A percentile compares a stretch with the other conserved stretches of the same genome.
phyloP scores from a whole-genome alignment of 2,888 invertebrate species.

The Yponomeuta evonymella region DNA sequence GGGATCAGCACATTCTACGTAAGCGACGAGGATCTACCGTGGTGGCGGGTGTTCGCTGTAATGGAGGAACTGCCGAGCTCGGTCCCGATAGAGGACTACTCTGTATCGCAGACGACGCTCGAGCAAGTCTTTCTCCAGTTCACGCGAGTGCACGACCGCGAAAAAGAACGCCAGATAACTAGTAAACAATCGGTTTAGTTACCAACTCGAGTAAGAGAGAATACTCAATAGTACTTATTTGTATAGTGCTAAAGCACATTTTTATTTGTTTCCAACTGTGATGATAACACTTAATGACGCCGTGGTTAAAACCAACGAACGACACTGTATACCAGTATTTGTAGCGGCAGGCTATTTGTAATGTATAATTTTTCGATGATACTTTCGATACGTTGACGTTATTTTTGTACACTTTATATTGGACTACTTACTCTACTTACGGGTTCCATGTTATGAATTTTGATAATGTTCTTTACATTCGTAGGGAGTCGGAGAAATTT shows the following conservation, averaged over 20 bases:
- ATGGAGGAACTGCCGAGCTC: conserved; percentile 78
- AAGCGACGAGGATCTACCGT: conserved; percentile 72
- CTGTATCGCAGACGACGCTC: conserved; percentile 86
- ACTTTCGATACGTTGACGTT: neutral
- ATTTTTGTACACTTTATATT: conserved; percentile 1
- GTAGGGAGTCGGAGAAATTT: neutral
- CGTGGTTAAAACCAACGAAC: neutral
- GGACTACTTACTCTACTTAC: neutral
- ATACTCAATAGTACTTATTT: neutral
- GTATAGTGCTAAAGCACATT: neutral
- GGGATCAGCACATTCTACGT: conserved; percentile 83
- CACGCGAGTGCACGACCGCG: conserved; percentile 55
- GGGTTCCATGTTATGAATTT: neutral
- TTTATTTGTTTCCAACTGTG: neutral
- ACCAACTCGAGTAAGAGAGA: neutral
- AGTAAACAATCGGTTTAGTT: no score
- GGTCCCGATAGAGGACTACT: conserved; percentile 84
- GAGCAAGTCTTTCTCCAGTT: conserved; percentile 87
- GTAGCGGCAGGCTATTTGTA: neutral
- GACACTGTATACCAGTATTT: neutral
- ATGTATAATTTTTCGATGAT: neutral
- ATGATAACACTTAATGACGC: neutral
- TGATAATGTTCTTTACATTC: neutral
- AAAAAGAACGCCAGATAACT: conserved; percentile 18
- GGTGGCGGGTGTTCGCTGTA: conserved; percentile 82